Percentiles rank a stretch among this genome's conserved stretches.
Conservation (phyloP, 35 echinoderm and acorn worm species). For the Ophiothrix spiculata region DNA sequence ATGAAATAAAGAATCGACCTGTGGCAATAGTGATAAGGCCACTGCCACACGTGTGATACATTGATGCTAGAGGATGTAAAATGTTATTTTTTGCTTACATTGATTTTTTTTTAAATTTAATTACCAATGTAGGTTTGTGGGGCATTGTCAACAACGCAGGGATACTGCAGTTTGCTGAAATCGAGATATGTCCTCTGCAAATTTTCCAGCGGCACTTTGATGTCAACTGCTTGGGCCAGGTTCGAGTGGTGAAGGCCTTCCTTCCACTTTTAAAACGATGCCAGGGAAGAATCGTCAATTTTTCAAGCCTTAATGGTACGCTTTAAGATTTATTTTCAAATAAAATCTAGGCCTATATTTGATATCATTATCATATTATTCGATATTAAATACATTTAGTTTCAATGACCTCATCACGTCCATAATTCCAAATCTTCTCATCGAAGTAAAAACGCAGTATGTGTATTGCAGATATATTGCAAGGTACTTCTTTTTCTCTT, state of each 20-base stretch:
- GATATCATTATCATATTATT: too few relatives aligned
- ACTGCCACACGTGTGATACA: too few relatives aligned
- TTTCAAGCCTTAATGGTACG: constrained; percentile 31
- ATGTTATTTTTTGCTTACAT: too few relatives aligned
- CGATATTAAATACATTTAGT: not conserved
- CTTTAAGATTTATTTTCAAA: too few relatives aligned
- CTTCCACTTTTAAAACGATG: constrained; percentile 24
- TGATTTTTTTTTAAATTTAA: too few relatives aligned
- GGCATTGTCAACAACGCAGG: constrained; percentile 53
- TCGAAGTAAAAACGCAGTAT: too few relatives aligned
- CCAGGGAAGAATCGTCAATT: constrained; percentile 37
- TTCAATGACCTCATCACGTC: not conserved
- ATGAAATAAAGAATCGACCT: too few relatives aligned
- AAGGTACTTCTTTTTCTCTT: too few relatives aligned
- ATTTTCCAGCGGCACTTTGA: constrained; percentile 2
- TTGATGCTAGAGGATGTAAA: too few relatives aligned
- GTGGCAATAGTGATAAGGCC: too few relatives aligned
- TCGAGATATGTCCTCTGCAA: constrained; percentile 20
- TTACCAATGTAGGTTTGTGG: constrained; percentile 46
- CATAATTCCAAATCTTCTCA: not conserved
- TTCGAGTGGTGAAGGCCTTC: constrained; percentile 34
- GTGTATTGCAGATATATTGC: too few relatives aligned
- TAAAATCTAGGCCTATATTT: too few relatives aligned
- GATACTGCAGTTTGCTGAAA: not conserved
- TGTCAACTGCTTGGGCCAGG: constrained; percentile 36